A percentile compares a stretch with the other conserved stretches of the same genome.
phyloP scores from a whole-genome alignment of 2,797 vertebrate genomes.

The Vireo griseus region DNA sequence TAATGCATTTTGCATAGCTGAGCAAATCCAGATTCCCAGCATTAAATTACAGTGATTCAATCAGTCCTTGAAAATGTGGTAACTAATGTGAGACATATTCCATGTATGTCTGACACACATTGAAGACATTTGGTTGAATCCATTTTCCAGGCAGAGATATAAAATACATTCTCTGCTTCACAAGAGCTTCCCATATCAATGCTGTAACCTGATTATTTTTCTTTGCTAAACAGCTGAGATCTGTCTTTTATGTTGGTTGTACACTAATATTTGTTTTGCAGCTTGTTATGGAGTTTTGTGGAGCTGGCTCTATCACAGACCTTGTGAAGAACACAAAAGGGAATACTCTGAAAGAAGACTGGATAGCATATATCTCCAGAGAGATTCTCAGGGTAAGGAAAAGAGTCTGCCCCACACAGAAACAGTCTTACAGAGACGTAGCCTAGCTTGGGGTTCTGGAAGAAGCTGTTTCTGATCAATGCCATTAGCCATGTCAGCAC shows the following conservation, averaged over 20 bases:
- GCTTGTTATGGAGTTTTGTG: conserved; percentile 99
- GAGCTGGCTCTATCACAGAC: conserved; percentile 96
- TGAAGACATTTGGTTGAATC: conserved; percentile 28
- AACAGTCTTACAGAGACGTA: not conserved
- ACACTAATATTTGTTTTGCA: conserved; percentile 62
- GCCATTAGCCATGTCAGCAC: not conserved
- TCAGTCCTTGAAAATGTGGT: conserved; percentile 11
- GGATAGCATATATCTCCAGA: conserved; percentile 98
- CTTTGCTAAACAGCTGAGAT: not conserved
- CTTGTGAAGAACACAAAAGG: conserved; percentile 99
- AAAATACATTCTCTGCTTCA: not conserved
- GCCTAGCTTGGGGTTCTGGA: not conserved
- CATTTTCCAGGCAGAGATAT: conserved; percentile 1
- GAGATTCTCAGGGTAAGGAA: conserved; percentile 92
- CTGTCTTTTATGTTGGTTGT: not conserved
- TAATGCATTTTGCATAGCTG: conserved; percentile 42
- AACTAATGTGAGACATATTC: not conserved
- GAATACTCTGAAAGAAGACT: conserved; percentile 96
- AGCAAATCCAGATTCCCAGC: not conserved
- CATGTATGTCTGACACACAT: conserved; percentile 10
- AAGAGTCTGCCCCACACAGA: not conserved
- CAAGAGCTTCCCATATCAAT: not conserved
- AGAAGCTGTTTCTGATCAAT: conserved; percentile 31
- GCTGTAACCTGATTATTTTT: not conserved
- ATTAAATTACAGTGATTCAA: not conserved